phyloP scores from a whole-genome alignment of 1,140 invertebrate genomes.

The Platorchestia sp. region DNA sequence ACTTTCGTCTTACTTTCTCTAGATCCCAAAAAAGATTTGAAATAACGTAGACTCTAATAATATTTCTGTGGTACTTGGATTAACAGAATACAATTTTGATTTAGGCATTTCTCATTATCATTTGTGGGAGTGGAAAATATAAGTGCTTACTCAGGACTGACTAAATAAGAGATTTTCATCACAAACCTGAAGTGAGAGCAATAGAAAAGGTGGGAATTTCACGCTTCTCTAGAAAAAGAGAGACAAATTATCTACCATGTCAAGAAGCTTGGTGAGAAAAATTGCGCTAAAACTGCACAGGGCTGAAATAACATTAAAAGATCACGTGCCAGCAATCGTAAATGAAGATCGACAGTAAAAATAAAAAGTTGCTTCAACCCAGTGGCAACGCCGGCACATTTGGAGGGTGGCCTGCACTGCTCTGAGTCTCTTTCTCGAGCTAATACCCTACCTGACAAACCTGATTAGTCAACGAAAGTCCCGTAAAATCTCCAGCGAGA shows the following conservation, averaged over 20 bases:
- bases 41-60: no score
- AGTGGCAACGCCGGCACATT: not conserved
- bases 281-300: not conserved
- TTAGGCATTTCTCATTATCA: no score
- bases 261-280: not conserved
- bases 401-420: not conserved
- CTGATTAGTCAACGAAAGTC: conserved; percentile 40
- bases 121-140: no score
- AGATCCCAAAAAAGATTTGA: no score
- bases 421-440: not conserved
- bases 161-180: no score
- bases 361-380: not conserved
- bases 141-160: no score
- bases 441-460: conserved; percentile 17
- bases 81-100: no score
- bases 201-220: not conserved
- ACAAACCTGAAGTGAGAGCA: not conserved
- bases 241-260: not conserved
- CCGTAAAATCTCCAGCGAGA: not conserved
- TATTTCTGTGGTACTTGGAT: no score
- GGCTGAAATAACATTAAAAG: not conserved
- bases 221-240: not conserved
- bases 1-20: no score
- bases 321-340: not conserved
- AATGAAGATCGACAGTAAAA: not conserved